A percentile compares a stretch with the other conserved stretches of the same genome.
Evolutionary conservation across 2,888 invertebrate genomes (phyloP).

Genomic region (Allacma fusca): DNA sequence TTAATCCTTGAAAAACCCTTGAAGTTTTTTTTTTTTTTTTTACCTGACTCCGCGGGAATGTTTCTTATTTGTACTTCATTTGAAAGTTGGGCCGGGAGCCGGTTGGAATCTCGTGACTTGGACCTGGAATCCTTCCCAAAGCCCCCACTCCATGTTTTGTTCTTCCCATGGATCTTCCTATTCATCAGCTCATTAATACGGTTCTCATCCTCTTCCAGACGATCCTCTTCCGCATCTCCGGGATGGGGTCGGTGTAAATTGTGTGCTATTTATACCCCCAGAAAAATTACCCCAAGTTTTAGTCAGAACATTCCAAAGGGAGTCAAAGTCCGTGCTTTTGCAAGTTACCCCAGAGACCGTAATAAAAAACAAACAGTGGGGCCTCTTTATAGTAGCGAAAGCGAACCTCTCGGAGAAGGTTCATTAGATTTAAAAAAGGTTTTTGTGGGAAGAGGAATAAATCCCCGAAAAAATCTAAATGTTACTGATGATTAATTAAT

Average conservation of each 20-base stretch:
- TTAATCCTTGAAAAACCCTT: too few species aligned
- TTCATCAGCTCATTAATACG: conserved; percentile 30
- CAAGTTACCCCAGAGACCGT: too few species aligned
- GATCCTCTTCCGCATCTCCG: conserved; percentile 20
- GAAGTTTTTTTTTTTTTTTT: background rate
- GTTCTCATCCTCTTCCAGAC: conserved; percentile 34
- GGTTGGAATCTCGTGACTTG: conserved; percentile 4
- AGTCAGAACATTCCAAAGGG: background rate
- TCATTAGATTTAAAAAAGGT: too few species aligned
- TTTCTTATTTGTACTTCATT: conserved; percentile 60
- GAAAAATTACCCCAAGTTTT: too few species aligned
- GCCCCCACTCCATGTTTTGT: background rate
- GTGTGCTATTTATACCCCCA: conserved; percentile 36
- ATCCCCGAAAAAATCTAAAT: too few species aligned
- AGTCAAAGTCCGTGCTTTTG: too few species aligned
- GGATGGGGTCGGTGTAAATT: conserved; percentile 41
- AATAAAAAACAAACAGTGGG: too few species aligned
- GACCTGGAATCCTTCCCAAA: background rate
- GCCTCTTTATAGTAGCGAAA: too few species aligned
- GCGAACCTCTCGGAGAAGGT: too few species aligned
- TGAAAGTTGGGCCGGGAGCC: conserved; percentile 53
- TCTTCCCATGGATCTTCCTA: conserved; percentile 1
- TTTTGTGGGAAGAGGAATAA: too few species aligned
- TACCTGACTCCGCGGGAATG: conserved; percentile 58
- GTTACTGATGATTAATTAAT: too few species aligned